Evolutionary conservation across 2,113 vertebrate species (phyloP), one percentile per base, ranked within the genome.

Genomic region (Forbesichthys agassizii): DNA sequence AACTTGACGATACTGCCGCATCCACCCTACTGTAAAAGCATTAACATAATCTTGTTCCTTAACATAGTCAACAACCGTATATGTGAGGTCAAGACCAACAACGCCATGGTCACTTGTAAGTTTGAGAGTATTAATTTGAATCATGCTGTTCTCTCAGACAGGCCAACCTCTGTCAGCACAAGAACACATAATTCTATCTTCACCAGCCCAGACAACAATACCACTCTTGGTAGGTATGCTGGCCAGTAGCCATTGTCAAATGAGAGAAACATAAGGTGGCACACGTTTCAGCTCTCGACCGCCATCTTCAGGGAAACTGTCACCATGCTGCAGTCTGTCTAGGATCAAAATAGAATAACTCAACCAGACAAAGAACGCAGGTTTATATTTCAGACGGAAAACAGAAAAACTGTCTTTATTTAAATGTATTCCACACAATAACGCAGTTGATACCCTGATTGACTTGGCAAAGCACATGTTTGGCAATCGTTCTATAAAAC

Each of bases 351-450:
- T 42, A 5, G 27, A 27, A 27, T 42, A 42, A 42, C 36, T 42
- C 49, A 12, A 14, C 49, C 58, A 81, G 65, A 83, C 69, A 73
- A 82, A 61, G 58, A 77, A 75, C 55, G 12, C 57, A 79, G 70
- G 77, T 76, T 79, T 76, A 8, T 66, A 4, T 36, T 83, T 86
- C 54, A 84, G 77, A 91, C 81, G 68, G 16, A 73, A 80, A 79
- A 77, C 75, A 80, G 48, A 51, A 85, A 84, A 80, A 77, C 71
- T 94, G 91, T 88, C 90, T 91, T 90, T 78, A 74, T 88, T 88
- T 55, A 76, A 73, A 86, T 69, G 74, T 77, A 89, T 73, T 85
- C 86, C 82, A 75, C 82, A 86, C 88, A 89, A 90, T 92, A 90
- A 83, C 68, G 80, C 67, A 84, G 84, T 71, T 67, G 67, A 71